A percentile compares a stretch with the other conserved stretches of the same genome.
Evolutionary conservation across 2,888 invertebrate species (phyloP).

Genomic region (Epinotia ramella): DNA sequence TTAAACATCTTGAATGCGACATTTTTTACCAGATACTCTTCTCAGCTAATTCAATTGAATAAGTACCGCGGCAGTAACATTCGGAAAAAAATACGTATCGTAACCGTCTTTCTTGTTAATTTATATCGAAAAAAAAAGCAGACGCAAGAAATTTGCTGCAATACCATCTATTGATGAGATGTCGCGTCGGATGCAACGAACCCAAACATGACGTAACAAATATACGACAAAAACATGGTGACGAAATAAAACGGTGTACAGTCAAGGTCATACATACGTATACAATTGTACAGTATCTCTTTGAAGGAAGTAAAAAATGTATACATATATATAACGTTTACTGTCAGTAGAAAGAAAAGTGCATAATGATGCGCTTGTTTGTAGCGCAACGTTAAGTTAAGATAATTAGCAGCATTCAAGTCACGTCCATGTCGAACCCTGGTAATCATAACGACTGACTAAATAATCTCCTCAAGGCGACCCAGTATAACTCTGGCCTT

Average conservation of each 20-base stretch:
- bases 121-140: conserved; percentile 3
- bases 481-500: neutral
- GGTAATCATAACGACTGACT: neutral
- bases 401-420: conserved; percentile 39
- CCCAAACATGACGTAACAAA: neutral
- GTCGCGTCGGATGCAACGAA: neutral
- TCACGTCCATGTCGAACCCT: conserved; percentile 30
- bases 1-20: neutral
- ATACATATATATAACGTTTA: too few relatives aligned
- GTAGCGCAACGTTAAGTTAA: conserved; percentile 30
- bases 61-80: neutral
- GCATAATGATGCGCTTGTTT: conserved; percentile 3
- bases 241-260: neutral
- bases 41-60: conserved; percentile 8
- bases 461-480: neutral
- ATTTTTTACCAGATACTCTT: neutral
- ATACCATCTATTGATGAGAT: conserved; percentile 15
- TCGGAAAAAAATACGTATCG: conserved; percentile 5
- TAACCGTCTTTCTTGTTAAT: neutral
- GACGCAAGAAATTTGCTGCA: neutral
- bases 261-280: neutral
- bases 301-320: neutral
- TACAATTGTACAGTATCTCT: neutral
- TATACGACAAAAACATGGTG: neutral
- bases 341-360: neutral